phyloP scores from a whole-genome alignment of 2,113 vertebrate genomes.

The Lucifuga dentata region DNA sequence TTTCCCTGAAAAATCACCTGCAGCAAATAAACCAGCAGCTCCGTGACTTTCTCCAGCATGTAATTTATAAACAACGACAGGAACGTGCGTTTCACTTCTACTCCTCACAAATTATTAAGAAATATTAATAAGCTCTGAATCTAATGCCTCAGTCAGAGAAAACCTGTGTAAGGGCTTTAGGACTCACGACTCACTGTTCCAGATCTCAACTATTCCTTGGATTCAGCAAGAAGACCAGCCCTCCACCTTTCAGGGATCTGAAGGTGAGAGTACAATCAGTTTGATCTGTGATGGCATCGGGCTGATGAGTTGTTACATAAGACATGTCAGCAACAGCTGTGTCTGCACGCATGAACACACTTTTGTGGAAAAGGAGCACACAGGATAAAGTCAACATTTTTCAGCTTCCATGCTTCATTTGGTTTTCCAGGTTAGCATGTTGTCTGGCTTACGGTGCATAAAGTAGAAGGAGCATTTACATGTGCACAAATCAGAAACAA shows the following conservation, averaged over 20 bases:
- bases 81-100: too few relatives aligned
- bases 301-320: too few relatives aligned
- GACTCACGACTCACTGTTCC: conserved; percentile 12
- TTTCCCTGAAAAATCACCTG: conserved; percentile 37
- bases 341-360: conserved; percentile 9
- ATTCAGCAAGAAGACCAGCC: not conserved
- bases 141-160: conserved; percentile 20
- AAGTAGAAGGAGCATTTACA: not conserved
- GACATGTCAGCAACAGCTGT: not conserved
- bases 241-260: conserved; percentile 9
- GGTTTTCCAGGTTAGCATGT: conserved; percentile 8
- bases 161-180: not conserved
- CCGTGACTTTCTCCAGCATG: conserved; percentile 12
- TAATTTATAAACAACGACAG: not conserved
- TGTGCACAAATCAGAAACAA: conserved; percentile 1
- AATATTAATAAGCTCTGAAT: too few relatives aligned
- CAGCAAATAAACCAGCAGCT: conserved; percentile 9
- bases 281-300: conserved; percentile 16
- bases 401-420: conserved; percentile 4
- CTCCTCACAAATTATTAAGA: not conserved
- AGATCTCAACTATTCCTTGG: conserved; percentile 15
- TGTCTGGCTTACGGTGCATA: conserved; percentile 8
- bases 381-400: conserved; percentile 2
- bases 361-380: not conserved
- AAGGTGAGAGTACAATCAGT: conserved; percentile 42